Evolutionary conservation across 2,888 invertebrate genomes (phyloP).

Genomic region (Pyrgus malvae): DNA sequence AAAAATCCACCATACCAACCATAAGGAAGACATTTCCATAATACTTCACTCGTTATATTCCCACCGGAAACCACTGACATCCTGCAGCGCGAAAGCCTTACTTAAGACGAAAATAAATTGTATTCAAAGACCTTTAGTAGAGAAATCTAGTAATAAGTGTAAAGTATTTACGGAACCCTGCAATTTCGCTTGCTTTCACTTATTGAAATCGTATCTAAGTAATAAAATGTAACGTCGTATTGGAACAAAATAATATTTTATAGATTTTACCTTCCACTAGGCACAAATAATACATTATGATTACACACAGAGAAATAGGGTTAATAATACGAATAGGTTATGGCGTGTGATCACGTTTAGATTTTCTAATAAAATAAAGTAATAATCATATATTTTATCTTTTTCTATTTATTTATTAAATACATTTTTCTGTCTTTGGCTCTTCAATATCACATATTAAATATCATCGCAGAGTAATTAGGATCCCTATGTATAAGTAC

Average conservation of each 20-base stretch:
- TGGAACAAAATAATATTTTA: neutral
- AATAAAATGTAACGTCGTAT: neutral
- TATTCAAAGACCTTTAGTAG: conserved; percentile 55
- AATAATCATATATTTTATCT: no score
- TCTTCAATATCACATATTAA: no score
- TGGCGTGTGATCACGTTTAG: no score
- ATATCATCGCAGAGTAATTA: no score
- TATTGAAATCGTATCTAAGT: conserved; percentile 53
- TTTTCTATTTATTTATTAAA: no score
- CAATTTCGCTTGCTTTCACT: conserved; percentile 67
- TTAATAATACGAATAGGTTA: no score
- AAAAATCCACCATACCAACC: neutral
- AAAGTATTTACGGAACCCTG: conserved; percentile 57
- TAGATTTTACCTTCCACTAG: neutral
- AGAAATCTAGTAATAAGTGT: conserved; percentile 63
- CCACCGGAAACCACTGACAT: conserved; percentile 20
- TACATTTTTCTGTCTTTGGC: no score
- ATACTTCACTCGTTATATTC: conserved; percentile 12
- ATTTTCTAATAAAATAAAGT: no score
- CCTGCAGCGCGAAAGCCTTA: conserved; percentile 32
- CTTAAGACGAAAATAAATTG: conserved; percentile 44
- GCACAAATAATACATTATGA: no score
- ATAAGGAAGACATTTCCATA: conserved; percentile 16
- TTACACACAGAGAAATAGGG: no score
- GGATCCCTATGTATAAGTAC: no score